Percentiles rank a stretch among this genome's conserved stretches.
Conservation (phyloP, 2,888 invertebrate genomes). For the Lobophora halterata region DNA sequence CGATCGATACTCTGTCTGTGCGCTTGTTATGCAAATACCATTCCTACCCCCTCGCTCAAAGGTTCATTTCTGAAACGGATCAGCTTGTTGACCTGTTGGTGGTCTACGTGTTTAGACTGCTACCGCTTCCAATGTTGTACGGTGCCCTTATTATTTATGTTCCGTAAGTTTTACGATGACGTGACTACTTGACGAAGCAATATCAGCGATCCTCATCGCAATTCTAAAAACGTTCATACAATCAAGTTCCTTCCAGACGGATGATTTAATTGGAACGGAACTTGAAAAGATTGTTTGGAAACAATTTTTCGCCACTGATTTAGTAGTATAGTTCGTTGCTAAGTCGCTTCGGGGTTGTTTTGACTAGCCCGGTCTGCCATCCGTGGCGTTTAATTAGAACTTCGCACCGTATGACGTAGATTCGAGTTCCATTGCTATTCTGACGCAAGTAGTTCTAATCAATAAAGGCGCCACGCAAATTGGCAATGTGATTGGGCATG, state of each 20-base stretch:
- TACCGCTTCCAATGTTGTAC: conserved; percentile 39
- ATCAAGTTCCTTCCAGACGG: conserved; percentile 8
- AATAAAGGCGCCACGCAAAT: too few relatives aligned
- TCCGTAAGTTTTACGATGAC: conserved; percentile 39
- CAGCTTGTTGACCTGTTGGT: conserved; percentile 49
- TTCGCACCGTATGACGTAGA: too few relatives aligned
- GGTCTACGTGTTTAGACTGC: conserved; percentile 43
- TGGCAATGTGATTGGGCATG: too few relatives aligned
- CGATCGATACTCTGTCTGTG: conserved; percentile 63
- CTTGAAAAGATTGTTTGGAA: conserved; percentile 1
- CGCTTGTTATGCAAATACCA: conserved; percentile 29
- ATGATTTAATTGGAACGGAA: conserved; percentile 5
- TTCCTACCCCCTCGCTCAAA: conserved; percentile 27
- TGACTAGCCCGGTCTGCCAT: too few relatives aligned
- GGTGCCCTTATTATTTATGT: conserved; percentile 40
- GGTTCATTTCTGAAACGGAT: conserved; percentile 13
- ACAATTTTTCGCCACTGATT: too few relatives aligned
- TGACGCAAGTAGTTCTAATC: too few relatives aligned
- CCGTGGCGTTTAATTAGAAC: too few relatives aligned
- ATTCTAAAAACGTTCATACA: conserved; percentile 13
- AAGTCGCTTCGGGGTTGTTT: too few relatives aligned
- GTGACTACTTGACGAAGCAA: conserved; percentile 15
- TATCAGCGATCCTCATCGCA: conserved; percentile 9
- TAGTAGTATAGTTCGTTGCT: too few relatives aligned
- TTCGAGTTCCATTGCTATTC: too few relatives aligned